Conservation (phyloP, 1,140 invertebrate species). For the Drosophila parabipectinata region DNA sequence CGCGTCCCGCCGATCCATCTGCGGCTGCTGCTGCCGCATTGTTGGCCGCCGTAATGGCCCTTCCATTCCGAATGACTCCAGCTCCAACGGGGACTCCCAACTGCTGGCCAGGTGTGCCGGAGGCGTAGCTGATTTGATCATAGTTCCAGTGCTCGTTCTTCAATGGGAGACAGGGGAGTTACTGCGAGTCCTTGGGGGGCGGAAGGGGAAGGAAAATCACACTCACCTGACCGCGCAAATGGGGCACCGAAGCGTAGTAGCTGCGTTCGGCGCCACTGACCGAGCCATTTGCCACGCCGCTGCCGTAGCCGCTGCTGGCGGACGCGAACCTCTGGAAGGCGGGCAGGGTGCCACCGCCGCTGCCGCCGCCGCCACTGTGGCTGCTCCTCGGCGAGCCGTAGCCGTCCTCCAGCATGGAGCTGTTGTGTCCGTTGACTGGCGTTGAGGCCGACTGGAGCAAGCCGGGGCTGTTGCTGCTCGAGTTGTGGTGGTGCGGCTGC, state of each 20-base stretch:
- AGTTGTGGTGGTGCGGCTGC: slow-evolving; percentile 62
- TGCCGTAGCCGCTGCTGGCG: slow-evolving; percentile 40
- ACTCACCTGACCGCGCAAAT: slow-evolving; percentile 80
- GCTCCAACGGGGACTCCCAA: slow-evolving; percentile 38
- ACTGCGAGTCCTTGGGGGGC: neutral
- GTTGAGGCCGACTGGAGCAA: slow-evolving; percentile 42
- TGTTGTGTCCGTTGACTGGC: slow-evolving; percentile 52
- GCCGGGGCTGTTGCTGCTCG: slow-evolving; percentile 60
- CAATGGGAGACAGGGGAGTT: slow-evolving; percentile 11
- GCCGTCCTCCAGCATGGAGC: slow-evolving; percentile 65
- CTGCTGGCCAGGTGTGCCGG: slow-evolving; percentile 50
- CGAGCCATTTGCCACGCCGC: slow-evolving; percentile 64
- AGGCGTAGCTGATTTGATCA: slow-evolving; percentile 71
- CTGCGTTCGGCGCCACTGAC: slow-evolving; percentile 57
- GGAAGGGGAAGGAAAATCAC: neutral
- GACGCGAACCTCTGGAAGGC: slow-evolving; percentile 70
- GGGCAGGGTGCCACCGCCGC: slow-evolving; percentile 61
- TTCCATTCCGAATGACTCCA: slow-evolving; percentile 75
- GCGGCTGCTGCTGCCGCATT: slow-evolving; percentile 58
- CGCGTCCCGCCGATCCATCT: slow-evolving; percentile 30
- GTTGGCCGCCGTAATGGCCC: slow-evolving; percentile 52
- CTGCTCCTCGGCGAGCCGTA: slow-evolving; percentile 75
- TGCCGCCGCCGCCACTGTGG: slow-evolving; percentile 57
- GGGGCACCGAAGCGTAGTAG: slow-evolving; percentile 73
- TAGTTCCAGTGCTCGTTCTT: slow-evolving; percentile 74